These are phyloP conservation scores for Eubucco bourcierii DNA, from an alignment of 2,113 vertebrate species.

Conservation along the genomic window DNA sequence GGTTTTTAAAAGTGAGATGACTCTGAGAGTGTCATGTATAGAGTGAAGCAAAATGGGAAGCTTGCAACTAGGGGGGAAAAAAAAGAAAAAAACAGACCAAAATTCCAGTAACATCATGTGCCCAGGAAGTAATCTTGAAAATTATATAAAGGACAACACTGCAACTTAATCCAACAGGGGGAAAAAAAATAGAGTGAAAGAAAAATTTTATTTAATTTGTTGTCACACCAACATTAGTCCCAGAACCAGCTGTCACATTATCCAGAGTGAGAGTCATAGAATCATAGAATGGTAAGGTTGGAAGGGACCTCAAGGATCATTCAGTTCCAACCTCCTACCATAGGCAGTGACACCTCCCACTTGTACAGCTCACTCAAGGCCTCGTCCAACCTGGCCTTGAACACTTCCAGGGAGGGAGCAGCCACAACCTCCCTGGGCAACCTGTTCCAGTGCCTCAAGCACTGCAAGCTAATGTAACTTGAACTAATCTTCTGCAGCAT, in stretches of 20 bases:
- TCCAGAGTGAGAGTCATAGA: background rate
- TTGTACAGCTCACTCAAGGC: too few species aligned
- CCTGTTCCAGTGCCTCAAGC: too few species aligned
- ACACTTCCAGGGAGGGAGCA: too few species aligned
- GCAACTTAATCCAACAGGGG: background rate
- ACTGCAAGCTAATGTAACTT: background rate
- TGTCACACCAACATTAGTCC: background rate
- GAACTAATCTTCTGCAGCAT: background rate
- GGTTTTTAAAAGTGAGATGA: background rate
- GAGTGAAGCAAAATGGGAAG: background rate
- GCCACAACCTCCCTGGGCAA: too few species aligned
- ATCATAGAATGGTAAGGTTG: too few species aligned
- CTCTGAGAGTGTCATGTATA: background rate
- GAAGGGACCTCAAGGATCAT: too few species aligned
- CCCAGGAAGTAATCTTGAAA: background rate
- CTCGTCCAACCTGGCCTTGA: too few species aligned
- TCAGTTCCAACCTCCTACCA: too few species aligned
- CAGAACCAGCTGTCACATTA: slow-evolving; percentile 27
- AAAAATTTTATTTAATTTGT: background rate
- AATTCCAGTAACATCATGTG: background rate
- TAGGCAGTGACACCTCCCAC: too few species aligned
- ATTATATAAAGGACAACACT: background rate
- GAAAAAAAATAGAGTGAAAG: rapidly evolving
- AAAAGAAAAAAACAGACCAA: background rate
- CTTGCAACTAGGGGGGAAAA: background rate